phyloP scores from a whole-genome alignment of 2,888 invertebrate genomes.

The Margaritifera margaritifera region DNA sequence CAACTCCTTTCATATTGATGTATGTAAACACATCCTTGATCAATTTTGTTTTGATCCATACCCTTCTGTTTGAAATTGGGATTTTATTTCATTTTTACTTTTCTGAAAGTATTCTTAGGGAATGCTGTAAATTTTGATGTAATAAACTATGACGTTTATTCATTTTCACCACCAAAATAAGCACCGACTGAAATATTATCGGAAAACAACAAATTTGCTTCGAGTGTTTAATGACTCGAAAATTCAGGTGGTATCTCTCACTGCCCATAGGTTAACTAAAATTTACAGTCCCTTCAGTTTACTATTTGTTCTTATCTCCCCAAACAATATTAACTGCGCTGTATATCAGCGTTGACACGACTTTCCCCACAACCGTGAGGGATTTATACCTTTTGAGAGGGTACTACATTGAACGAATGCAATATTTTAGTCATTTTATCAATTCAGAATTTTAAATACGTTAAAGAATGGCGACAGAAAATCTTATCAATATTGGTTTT shows the following conservation, averaged over 20 bases:
- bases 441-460: conserved; percentile 34
- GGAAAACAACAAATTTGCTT: too few relatives aligned
- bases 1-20: too few relatives aligned
- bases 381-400: conserved; percentile 34
- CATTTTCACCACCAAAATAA: too few relatives aligned
- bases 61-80: too few relatives aligned
- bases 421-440: conserved; percentile 44
- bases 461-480: conserved; percentile 34
- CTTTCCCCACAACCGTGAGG: conserved; percentile 7
- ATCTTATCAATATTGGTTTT: conserved; percentile 36
- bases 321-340: conserved; percentile 2
- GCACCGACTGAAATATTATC: too few relatives aligned
- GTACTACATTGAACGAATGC: conserved; percentile 17
- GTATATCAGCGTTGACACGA: conserved; percentile 10
- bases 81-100: too few relatives aligned
- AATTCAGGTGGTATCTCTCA: neutral
- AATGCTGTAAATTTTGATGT: too few relatives aligned
- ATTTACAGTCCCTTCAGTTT: conserved; percentile 3
- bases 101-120: too few relatives aligned
- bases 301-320: conserved; percentile 8
- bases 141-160: too few relatives aligned
- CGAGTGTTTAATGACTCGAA: too few relatives aligned
- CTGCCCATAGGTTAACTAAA: neutral
- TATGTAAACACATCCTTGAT: too few relatives aligned
- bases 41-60: too few relatives aligned